These are phyloP conservation scores for Thumatha senex DNA, from an alignment of 2,888 invertebrate species.

Conservation along the genomic window DNA sequence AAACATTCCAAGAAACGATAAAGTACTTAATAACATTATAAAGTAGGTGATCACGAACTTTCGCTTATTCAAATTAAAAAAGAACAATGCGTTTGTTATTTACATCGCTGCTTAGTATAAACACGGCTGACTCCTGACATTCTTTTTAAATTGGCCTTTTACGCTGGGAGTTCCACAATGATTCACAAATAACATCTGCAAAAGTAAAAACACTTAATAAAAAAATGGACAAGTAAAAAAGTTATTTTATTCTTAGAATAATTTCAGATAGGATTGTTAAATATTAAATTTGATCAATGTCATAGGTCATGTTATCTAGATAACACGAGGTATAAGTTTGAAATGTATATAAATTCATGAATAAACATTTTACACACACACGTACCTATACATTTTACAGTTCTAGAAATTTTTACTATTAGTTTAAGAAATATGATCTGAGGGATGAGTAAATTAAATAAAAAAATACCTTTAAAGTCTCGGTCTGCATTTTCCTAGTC, in stretches of 20 bases:
- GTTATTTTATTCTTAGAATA: neutral
- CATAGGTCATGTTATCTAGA: neutral
- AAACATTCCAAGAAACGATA: slow-evolving; percentile 41
- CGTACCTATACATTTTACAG: too few species aligned
- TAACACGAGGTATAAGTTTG: too few species aligned
- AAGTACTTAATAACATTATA: slow-evolving; percentile 9
- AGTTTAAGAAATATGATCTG: too few species aligned
- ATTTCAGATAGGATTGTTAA: neutral
- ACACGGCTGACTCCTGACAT: neutral
- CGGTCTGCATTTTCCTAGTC: slow-evolving; percentile 51
- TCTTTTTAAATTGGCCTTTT: too few species aligned
- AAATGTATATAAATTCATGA: too few species aligned
- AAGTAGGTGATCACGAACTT: neutral
- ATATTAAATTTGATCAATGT: neutral
- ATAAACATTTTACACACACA: too few species aligned
- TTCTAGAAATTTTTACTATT: too few species aligned
- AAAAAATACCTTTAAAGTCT: slow-evolving; percentile 45
- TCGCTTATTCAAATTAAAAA: neutral
- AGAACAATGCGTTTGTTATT: neutral
- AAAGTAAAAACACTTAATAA: too few species aligned
- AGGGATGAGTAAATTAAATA: neutral
- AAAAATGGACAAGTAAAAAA: neutral
- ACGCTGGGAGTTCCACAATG: too few species aligned
- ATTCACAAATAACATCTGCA: too few species aligned
- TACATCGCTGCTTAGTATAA: too few species aligned